These are phyloP conservation scores for Gephyroberyx darwinii DNA, from an alignment of 2,797 vertebrate genomes.

Conservation along the genomic window DNA sequence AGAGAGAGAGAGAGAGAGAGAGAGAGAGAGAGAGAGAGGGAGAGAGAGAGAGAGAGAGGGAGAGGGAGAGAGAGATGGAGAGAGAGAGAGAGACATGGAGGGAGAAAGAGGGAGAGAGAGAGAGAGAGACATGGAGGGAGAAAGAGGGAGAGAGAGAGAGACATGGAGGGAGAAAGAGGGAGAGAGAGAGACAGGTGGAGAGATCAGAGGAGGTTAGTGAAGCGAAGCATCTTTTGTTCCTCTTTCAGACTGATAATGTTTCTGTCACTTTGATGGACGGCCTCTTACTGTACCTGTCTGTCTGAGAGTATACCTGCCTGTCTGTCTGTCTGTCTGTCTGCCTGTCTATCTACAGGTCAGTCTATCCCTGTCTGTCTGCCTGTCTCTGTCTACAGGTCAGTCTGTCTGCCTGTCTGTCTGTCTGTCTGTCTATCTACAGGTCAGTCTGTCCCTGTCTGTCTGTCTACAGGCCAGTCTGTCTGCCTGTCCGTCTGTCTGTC, in stretches of 20 bases:
- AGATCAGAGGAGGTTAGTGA: background rate
- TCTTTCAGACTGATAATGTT: background rate
- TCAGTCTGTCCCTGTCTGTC: background rate
- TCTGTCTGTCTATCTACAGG: background rate
- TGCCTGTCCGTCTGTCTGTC: background rate
- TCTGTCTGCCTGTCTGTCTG: too few species aligned
- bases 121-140: too few species aligned
- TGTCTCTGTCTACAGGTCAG: too few species aligned
- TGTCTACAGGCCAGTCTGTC: background rate
- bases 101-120: too few species aligned
- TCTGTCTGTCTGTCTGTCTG: too few species aligned
- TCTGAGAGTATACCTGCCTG: background rate
- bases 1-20: background rate
- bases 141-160: too few species aligned
- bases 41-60: background rate
- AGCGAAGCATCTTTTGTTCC: background rate
- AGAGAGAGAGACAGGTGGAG: background rate
- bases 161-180: background rate
- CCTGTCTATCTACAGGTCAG: too few species aligned
- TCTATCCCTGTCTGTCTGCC: too few species aligned
- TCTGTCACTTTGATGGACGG: background rate
- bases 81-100: too few species aligned
- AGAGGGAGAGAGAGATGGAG: too few species aligned
- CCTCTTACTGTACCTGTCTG: constrained; percentile 3
- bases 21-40: background rate